Conservation (phyloP, 2,888 invertebrate species). For the Margaritifera margaritifera region DNA sequence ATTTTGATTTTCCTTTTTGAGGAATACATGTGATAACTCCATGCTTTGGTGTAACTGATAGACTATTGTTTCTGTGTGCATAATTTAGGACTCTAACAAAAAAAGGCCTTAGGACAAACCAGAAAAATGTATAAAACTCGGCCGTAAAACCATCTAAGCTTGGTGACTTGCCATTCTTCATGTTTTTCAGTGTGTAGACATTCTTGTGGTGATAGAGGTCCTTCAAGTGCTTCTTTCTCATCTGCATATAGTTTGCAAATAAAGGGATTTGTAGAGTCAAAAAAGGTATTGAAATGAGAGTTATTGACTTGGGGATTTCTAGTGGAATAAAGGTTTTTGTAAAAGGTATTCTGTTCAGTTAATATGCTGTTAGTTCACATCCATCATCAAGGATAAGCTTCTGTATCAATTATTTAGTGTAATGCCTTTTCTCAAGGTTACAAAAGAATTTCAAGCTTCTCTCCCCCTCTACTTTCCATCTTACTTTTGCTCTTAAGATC, state of each 20-base stretch:
- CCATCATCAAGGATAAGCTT: neutral
- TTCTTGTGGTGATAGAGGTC: neutral
- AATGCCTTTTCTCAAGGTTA: too few relatives aligned
- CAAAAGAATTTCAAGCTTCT: too few relatives aligned
- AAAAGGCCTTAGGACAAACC: too few relatives aligned
- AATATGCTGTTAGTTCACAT: neutral
- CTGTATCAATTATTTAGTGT: neutral
- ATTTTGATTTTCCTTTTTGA: neutral
- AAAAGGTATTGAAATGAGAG: conserved; percentile 1
- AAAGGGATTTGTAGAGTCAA: conserved; percentile 2
- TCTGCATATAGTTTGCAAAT: conserved; percentile 2
- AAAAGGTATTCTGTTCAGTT: conserved; percentile 2
- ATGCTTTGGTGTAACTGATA: neutral
- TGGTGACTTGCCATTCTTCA: conserved; percentile 5
- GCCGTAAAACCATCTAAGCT: conserved; percentile 4
- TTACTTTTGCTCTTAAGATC: too few relatives aligned
- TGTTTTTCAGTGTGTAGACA: conserved; percentile 1
- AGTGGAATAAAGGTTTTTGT: neutral
- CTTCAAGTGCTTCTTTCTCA: neutral
- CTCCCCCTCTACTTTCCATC: too few relatives aligned
- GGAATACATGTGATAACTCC: conserved; percentile 3
- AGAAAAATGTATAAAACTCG: conserved; percentile 1
- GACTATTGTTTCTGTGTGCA: neutral
- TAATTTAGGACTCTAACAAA: too few relatives aligned
- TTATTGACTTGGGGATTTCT: neutral